These are phyloP conservation scores for Epinephelus fuscoguttatus DNA, from an alignment of 2,113 vertebrate species.

Conservation along the genomic window DNA sequence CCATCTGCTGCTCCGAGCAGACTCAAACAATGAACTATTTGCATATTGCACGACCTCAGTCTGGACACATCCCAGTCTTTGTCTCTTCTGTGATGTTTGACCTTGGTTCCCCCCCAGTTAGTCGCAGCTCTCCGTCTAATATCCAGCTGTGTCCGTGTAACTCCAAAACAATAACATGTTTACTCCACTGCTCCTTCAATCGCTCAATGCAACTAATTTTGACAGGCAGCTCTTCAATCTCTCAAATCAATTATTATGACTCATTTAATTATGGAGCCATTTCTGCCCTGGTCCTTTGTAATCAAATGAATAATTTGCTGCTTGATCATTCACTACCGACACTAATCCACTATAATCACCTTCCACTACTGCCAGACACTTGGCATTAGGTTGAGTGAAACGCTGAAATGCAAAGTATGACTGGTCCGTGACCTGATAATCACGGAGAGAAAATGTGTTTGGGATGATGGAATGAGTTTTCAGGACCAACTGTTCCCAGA, in stretches of 20 bases:
- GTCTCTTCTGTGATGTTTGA: slow-evolving; percentile 54
- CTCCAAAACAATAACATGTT: slow-evolving; percentile 82
- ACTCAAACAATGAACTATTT: slow-evolving; percentile 42
- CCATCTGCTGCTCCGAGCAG: not conserved
- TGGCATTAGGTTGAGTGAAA: slow-evolving; percentile 73
- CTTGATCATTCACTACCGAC: slow-evolving; percentile 81
- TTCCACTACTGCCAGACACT: slow-evolving; percentile 73
- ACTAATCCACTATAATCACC: slow-evolving; percentile 81
- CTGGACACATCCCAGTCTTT: slow-evolving; percentile 31
- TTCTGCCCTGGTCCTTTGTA: slow-evolving; percentile 82
- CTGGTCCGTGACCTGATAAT: slow-evolving; percentile 63
- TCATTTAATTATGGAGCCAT: slow-evolving; percentile 82
- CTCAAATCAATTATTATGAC: slow-evolving; percentile 84
- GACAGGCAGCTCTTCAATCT: slow-evolving; percentile 82
- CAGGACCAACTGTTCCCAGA: slow-evolving; percentile 41
- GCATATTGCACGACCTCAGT: slow-evolving; percentile 31
- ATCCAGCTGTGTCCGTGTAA: slow-evolving; percentile 63
- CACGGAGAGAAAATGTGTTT: slow-evolving; percentile 39
- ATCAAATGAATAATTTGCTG: slow-evolving; percentile 84
- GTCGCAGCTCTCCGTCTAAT: slow-evolving; percentile 35
- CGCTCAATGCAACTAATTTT: slow-evolving; percentile 73
- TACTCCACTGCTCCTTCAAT: slow-evolving; percentile 65
- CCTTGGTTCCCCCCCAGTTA: slow-evolving; percentile 63
- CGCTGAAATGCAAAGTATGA: slow-evolving; percentile 69
- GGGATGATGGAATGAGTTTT: slow-evolving; percentile 59